Evolutionary conservation across 2,797 vertebrate genomes (phyloP), one percentile per base, ranked within the genome.

Genomic region (Macropodus opercularis): DNA sequence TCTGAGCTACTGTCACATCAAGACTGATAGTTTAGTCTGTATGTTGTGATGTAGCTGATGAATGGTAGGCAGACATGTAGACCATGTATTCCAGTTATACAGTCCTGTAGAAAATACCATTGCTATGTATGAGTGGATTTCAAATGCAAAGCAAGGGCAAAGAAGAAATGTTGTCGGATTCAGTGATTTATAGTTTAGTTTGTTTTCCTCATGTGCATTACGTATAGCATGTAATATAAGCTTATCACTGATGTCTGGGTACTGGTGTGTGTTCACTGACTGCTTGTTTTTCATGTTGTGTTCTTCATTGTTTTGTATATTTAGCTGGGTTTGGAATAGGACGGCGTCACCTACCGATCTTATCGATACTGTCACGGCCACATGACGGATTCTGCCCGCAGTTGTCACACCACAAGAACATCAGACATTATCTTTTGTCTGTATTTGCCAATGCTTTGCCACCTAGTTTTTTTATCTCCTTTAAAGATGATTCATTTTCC

Each of bases 401-500:
- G 36, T 46, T 43, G 54, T 79, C 61, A 51, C 66, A 59, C 56
- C 26, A 22, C 3, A 3, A 51, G 40, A 67, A 72, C n/a, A 58
- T 50, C 39, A 18, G 31, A 52, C 14, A 39, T 75, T 46, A 56
- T 62, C 32, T 55, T 49, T 41, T 54, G 54, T 56, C 54, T 72
- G 35, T 56, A 42, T 69, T 75, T 8, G 2, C 15, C 44, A 65
- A 49, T 69, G 75, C 53, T 24, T 43, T 39, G 34, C 31, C 7
- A 44, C 26, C 12, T 54, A 17, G 3, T 56, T 54, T n/a, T 65
- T 69, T 74, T 61, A 69, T 81, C 63, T 77, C 44, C 72, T 9
- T 54, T 14, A 42, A 67, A 71, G 63, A 56, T 75, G 38, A 70
- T 75, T 81, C 13, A 35, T 78, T 81, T 86, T 83, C 77, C 70